Evolutionary conservation across 2,797 vertebrate genomes (phyloP), one percentile per base, ranked within the genome.

Genomic region (Ctenopoma multispine): DNA sequence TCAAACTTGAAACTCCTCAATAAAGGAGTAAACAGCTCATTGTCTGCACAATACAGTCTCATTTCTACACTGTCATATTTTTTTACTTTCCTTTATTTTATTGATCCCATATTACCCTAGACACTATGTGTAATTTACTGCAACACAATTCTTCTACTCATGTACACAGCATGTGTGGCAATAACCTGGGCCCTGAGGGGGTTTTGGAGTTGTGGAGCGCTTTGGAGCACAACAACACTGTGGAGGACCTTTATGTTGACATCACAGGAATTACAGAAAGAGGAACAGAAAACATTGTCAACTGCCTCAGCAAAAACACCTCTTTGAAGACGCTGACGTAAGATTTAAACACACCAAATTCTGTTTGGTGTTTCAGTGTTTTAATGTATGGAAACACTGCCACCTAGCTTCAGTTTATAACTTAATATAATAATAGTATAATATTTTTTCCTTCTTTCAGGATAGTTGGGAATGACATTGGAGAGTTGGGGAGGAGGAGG

Each of bases 181-280:
- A 94, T 44, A 91, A 87, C 53, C 75, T 93, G 72, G 90, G 92
- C 7, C 84, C 92, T 4, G 90, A 90, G 18, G 93, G 92, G 1
- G 92, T 84, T 59, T 63, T 78, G 62, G 73, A 88, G 61, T 81
- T 94, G 47, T 94, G 93, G 92, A 85, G 75, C 0, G 89, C 90
- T 8, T 73, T 94, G 69, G 80, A 87, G 56, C 18, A 87, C 51
- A 94, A 93, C 69, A 68, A 31, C 58, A 93, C 90, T 1, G 84
- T 94, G 36, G 90, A 93, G 71, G 92, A 94, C 61, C 82, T 94
- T 3, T 93, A 92, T 65, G 65, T 94, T 64, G 93, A 94, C 72
- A 92, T 94, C 72, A 94, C 92, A 0, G 92, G 90, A 41, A 91
- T 94, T 80, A 93, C 93, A 31, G 92, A 93, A 60, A 77, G 66